Base-by-base conservation (phyloP, 2,113 vertebrate species). In the Neodontobutis hainanensis region DNA sequence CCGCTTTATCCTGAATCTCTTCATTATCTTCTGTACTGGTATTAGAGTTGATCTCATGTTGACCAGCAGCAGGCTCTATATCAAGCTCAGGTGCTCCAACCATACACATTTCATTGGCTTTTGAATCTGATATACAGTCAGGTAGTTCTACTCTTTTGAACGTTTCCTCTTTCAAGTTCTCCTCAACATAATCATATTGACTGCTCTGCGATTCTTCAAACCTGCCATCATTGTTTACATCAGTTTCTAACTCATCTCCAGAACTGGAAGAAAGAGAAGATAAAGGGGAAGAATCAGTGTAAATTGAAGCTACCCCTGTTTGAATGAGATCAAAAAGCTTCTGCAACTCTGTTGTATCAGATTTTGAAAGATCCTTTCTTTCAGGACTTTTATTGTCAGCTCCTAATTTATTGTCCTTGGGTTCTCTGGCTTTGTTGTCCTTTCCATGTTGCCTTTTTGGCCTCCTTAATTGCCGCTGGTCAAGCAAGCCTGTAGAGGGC, bases 401-500 rank as follows among this genome's bases (percentile, higher is more conserved):
- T 68, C 76, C 49, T 55, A 16, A 53, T n/a, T 4, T 10, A 3
- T 14, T n/a, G 32, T 35, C 11, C 14, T 6, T 36, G 8, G 35
- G 34, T 4, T 11, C 34, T 38, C 61, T 60, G 27, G 75, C 61
- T 65, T 77, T 43, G 6, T 45, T 58, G 8, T 0, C 40, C 27
- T 59, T 65, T 70, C 44, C 63, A 11, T 69, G 53, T 61, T 46
- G 38, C 3, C 59, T 71, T 11, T 61, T 66, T 66, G 76, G 92
- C 90, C 76, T 93, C 86, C 82, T 84, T 58, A 66, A 83, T 57
- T 78, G 81, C 44, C 94, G 94, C 84, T 96, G 96, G 64, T 92
- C 80, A 47, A 96, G 92, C 42, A 91, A 90, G 48, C 85, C 92
- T 71, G 94, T 92, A 51, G 92, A 55, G 2, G 96, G 96, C 97